A percentile compares a stretch with the other conserved stretches of the same genome.
These are phyloP conservation scores for Idaea biselata DNA, from an alignment of 2,888 invertebrate species.

Conservation along the genomic window DNA sequence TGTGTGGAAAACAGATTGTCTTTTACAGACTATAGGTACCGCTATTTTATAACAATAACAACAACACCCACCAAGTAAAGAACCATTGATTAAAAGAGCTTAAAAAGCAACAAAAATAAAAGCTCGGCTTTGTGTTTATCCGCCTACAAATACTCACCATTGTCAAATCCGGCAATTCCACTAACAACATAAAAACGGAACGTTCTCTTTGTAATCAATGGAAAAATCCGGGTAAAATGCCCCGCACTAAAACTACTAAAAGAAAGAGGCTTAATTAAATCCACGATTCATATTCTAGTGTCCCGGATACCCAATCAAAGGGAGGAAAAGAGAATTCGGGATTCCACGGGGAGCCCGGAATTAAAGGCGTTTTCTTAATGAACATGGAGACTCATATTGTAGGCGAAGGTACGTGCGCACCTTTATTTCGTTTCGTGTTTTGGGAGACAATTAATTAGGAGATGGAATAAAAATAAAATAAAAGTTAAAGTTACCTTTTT, in stretches of 20 bases:
- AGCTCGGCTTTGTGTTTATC: not conserved
- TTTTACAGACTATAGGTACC: too few species aligned
- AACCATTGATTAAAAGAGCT: not conserved
- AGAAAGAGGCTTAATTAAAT: constrained; percentile 35
- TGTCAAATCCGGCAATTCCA: not conserved
- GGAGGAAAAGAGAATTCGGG: constrained; percentile 17
- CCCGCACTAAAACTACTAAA: constrained; percentile 25
- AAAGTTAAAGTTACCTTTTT: too few species aligned
- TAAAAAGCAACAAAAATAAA: not conserved
- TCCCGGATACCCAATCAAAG: constrained; percentile 33
- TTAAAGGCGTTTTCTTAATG: constrained; percentile 1
- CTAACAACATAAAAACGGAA: constrained; percentile 4
- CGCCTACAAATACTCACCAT: not conserved
- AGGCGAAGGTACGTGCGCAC: not conserved
- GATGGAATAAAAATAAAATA: too few species aligned
- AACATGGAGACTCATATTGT: not conserved
- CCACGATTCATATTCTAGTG: constrained; percentile 34
- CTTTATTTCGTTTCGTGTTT: not conserved
- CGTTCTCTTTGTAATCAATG: constrained; percentile 31
- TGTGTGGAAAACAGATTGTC: too few species aligned
- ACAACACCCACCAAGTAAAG: not conserved
- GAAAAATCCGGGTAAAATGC: constrained; percentile 24
- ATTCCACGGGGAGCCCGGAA: not conserved
- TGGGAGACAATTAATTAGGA: not conserved
- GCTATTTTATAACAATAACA: too few species aligned